A percentile compares a stretch with the other conserved stretches of the same genome.
Evolutionary conservation across 2,113 vertebrate genomes (phyloP).

Genomic region (Tachycineta bicolor): DNA sequence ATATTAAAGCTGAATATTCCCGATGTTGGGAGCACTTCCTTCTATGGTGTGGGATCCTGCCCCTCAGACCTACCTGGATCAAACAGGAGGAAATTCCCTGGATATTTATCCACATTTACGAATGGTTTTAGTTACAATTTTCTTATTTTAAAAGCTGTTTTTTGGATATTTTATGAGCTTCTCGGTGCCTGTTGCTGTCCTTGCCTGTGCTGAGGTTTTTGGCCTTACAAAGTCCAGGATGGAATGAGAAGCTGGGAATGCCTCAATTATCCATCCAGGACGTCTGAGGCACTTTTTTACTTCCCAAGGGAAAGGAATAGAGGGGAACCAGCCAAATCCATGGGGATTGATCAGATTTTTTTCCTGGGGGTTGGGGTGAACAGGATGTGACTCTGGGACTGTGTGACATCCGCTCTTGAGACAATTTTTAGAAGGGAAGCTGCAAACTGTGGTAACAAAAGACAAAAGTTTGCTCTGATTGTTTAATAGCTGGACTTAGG

Average conservation of each 20-base stretch:
- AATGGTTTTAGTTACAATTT: not conserved
- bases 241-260: not conserved
- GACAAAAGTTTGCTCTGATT: not conserved
- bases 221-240: not conserved
- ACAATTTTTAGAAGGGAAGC: not conserved
- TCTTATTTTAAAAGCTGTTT: not conserved
- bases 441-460: not conserved
- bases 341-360: not conserved
- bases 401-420: not conserved
- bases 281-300: not conserved
- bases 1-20: rapidly evolving
- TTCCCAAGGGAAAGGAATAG: not conserved
- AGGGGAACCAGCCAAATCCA: not conserved
- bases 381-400: not conserved
- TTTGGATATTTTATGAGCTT: not conserved
- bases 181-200: not conserved
- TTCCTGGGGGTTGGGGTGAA: not conserved
- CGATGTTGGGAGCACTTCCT: rapidly evolving
- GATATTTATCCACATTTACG: not conserved
- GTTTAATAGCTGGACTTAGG: not conserved
- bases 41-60: not conserved
- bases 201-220: not conserved
- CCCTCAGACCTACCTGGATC: not conserved
- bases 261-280: not conserved
- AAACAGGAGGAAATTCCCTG: not conserved